phyloP scores from a whole-genome alignment of 1,140 invertebrate species.

The Elysia chlorotica region DNA sequence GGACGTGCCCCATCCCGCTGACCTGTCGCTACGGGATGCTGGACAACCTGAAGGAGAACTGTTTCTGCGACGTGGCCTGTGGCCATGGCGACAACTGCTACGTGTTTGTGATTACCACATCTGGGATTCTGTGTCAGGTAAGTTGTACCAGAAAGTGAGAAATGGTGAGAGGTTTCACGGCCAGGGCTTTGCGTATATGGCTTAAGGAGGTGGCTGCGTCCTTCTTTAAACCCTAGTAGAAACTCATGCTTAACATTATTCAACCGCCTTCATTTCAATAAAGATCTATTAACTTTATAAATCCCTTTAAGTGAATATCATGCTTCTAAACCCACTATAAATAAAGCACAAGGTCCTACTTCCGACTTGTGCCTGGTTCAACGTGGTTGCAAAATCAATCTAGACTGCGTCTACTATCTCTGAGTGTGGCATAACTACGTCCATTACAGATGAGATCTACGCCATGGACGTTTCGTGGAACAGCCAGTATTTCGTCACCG shows the following conservation, averaged over 20 bases:
- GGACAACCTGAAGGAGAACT: constrained; percentile 16
- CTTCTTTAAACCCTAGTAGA: too few relatives aligned
- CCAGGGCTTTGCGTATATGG: too few relatives aligned
- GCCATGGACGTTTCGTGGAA: constrained; percentile 11
- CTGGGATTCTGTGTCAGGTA: constrained; percentile 19
- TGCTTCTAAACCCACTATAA: background rate
- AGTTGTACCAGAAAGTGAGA: too few relatives aligned
- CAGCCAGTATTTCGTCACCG: constrained; percentile 12
- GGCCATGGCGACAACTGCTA: constrained; percentile 11
- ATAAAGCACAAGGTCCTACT: background rate
- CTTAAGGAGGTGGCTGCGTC: too few relatives aligned
- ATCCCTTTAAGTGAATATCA: background rate
- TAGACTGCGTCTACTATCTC: background rate
- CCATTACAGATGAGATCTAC: constrained; percentile 9
- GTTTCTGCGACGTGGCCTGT: constrained; percentile 20
- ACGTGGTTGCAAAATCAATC: background rate
- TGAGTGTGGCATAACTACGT: too few relatives aligned
- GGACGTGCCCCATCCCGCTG: constrained; percentile 9
- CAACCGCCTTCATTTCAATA: too few relatives aligned
- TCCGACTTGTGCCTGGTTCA: background rate
- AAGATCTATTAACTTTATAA: too few relatives aligned
- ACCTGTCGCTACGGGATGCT: constrained; percentile 3
- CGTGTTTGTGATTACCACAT: constrained; percentile 10
- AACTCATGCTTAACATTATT: too few relatives aligned
- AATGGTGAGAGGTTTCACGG: too few relatives aligned